A percentile compares a stretch with the other conserved stretches of the same genome.
These are phyloP conservation scores for Aix galericulata DNA, from an alignment of 2,113 vertebrate species.

Conservation along the genomic window DNA sequence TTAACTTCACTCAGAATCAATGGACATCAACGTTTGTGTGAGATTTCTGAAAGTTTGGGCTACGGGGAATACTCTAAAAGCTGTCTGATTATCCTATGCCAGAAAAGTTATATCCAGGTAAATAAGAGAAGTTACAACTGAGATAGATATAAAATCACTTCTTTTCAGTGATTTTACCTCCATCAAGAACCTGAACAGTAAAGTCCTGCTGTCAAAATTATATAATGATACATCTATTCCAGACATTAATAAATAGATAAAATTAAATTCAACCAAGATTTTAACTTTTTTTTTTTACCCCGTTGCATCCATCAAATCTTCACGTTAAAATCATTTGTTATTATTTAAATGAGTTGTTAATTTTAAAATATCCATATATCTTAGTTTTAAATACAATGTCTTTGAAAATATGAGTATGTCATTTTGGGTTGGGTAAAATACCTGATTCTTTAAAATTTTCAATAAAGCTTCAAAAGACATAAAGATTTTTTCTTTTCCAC, in stretches of 20 bases:
- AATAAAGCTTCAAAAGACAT: neutral
- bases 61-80: accelerated
- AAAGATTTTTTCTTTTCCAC: neutral
- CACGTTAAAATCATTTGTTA: neutral
- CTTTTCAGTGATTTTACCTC: neutral
- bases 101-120: neutral
- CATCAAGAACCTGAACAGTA: neutral
- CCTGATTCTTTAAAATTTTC: neutral
- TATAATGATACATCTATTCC: neutral
- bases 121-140: neutral
- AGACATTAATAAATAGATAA: neutral
- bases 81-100: neutral
- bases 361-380: neutral
- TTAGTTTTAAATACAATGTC: neutral
- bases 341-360: neutral
- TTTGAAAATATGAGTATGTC: neutral
- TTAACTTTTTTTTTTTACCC: neutral
- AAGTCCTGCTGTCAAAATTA: neutral
- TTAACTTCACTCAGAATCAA: neutral
- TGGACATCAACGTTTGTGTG: neutral
- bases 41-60: neutral
- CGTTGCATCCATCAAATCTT: neutral
- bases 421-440: neutral
- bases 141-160: neutral
- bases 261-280: neutral